phyloP scores from a whole-genome alignment of 2,113 vertebrate genomes.

The Pollimyrus isidori region DNA sequence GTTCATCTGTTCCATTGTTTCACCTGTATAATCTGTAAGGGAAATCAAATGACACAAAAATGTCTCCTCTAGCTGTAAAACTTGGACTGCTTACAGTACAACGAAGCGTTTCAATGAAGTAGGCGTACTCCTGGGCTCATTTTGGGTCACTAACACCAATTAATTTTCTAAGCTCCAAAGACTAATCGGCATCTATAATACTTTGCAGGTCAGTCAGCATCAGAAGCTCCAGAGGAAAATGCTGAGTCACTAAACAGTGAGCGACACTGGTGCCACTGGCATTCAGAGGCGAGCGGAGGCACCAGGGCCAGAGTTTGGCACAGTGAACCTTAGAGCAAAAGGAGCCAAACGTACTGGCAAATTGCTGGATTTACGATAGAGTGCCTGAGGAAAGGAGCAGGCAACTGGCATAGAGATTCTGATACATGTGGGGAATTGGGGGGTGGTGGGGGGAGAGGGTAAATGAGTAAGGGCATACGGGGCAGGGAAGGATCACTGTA shows the following conservation, averaged over 20 bases:
- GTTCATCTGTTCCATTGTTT: background rate
- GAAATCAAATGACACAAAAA: background rate
- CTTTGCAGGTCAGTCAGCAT: background rate
- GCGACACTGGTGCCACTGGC: constrained; percentile 24
- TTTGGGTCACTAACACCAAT: background rate
- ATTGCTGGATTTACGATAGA: background rate
- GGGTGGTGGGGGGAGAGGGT: background rate
- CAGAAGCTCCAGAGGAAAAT: background rate
- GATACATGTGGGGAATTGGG: background rate
- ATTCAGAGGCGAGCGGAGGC: background rate
- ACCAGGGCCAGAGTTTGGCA: background rate
- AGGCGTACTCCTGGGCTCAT: background rate
- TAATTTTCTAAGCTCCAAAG: background rate
- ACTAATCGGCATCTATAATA: background rate
- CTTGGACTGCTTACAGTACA: background rate
- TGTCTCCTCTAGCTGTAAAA: background rate
- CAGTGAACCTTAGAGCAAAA: background rate
- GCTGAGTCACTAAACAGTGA: constrained; percentile 34
- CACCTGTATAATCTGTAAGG: background rate
- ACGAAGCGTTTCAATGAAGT: background rate
- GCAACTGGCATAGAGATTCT: background rate
- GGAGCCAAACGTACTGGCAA: background rate
- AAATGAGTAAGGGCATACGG: background rate
- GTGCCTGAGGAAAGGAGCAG: background rate
- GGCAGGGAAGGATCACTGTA: background rate